Conservation (phyloP, 2,797 vertebrate genomes). For the Argya squamiceps region DNA sequence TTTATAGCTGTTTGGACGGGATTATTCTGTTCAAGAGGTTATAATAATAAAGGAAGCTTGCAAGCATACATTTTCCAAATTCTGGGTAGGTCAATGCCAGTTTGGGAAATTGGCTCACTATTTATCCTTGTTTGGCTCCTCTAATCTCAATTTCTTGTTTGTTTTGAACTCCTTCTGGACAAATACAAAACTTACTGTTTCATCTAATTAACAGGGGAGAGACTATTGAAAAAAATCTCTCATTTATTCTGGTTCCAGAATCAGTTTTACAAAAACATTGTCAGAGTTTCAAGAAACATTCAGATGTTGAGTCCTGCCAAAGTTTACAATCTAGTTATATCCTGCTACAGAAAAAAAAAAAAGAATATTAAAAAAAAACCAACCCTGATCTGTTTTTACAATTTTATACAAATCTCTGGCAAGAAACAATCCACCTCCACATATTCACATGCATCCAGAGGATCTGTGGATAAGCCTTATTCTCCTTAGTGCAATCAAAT, state of each 20-base stretch:
- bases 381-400: background rate
- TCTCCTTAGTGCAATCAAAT: background rate
- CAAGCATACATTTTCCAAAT: conserved; percentile 18
- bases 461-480: background rate
- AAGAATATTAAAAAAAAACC: background rate
- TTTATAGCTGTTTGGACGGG: conserved; percentile 37
- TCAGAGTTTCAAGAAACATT: conserved; percentile 47
- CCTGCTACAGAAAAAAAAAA: conserved; percentile 1
- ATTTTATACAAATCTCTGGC: conserved; percentile 23
- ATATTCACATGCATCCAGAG: conserved; percentile 2
- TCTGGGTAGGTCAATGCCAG: background rate
- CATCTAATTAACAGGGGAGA: conserved; percentile 32
- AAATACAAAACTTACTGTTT: conserved; percentile 16
- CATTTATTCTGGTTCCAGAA: conserved; percentile 23
- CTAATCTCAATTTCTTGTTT: background rate
- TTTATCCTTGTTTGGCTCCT: conserved; percentile 27
- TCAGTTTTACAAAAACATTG: background rate
- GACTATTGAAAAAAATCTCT: background rate
- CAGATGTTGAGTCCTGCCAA: conserved; percentile 47
- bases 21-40: conserved; percentile 63
- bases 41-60: conserved; percentile 63
- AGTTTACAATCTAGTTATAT: conserved; percentile 51
- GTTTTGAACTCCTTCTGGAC: conserved; percentile 48
- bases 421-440: conserved; percentile 29
- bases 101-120: background rate